Evolutionary conservation across 2,113 vertebrate species (phyloP), one percentile per base, ranked within the genome.

Genomic region (Recurvirostra avosetta): DNA sequence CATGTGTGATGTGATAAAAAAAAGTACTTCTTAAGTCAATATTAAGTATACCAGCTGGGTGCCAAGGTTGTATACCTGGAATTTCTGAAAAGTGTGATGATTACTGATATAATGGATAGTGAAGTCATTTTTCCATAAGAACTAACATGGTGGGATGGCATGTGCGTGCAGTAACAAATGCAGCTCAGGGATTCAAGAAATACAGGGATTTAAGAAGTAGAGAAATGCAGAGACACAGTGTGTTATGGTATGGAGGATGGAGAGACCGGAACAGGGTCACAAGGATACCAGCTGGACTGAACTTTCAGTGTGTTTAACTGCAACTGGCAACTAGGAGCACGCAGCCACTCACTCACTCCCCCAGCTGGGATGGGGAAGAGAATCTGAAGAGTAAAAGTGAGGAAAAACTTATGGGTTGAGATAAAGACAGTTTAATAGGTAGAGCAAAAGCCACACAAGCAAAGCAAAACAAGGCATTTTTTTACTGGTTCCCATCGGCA

Each of bases 21-120:
- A 43, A 32, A 15, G 0, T 0, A 1, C 12, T 65, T 41, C 2
- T 25, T 16, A 40, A 36, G 11, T 3, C 26, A 11, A 9, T 14
- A 0, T 8, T 27, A 21, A 41, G 27, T n/a, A 2, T 23, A 1
- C 9, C 0, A 4, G 9, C 11, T 32, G 17, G 5, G 7, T 20
- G 66, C 63, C 26, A 9, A 6, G 36, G 34, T 3, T 22, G 10
- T 3, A 0, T 25, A 2, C 6, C 15, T 15, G 45, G 21, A 41
- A 34, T 21, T 32, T 22, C 14, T 59, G 56, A 7, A 3, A 10
- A 45, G 8, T 1, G 9, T 16, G 66, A 7, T 7, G 22, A 3
- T n/a, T 70, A 11, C 26, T 56, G 18, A 5, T 74, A 6, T 2
- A 20, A 7, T 0, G 6, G 12, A 4, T 27, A 43, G 47, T 2